phyloP scores from a whole-genome alignment of 2,113 vertebrate genomes.

The Trachemys scripta region DNA sequence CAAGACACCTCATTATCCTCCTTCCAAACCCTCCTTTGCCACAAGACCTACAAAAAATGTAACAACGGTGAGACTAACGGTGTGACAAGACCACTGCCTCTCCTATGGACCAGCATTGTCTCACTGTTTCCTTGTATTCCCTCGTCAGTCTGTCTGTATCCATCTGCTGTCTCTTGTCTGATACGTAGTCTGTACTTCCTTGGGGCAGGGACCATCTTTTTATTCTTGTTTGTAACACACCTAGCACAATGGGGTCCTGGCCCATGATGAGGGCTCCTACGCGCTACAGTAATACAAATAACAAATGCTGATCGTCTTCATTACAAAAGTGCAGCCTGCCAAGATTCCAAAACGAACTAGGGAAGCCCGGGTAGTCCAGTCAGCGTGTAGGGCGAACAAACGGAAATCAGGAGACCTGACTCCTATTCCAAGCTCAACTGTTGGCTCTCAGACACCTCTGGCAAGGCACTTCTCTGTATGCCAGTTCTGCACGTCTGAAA shows the following conservation, averaged over 20 bases:
- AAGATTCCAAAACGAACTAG: not conserved
- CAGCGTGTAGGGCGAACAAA: not conserved
- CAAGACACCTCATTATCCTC: not conserved
- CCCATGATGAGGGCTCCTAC: not conserved
- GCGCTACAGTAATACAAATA: not conserved
- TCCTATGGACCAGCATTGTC: not conserved
- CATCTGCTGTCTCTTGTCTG: not conserved
- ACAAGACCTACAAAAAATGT: not conserved
- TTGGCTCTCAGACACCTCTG: not conserved
- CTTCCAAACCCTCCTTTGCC: not conserved
- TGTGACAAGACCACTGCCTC: not conserved
- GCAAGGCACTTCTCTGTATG: not conserved
- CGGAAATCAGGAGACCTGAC: not conserved
- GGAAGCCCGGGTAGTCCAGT: rapidly evolving
- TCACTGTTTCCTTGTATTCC: not conserved
- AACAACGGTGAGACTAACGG: not conserved
- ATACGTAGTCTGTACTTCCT: not conserved
- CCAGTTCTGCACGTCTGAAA: not conserved
- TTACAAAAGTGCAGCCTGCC: not conserved
- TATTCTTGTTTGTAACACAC: not conserved
- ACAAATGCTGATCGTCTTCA: not conserved
- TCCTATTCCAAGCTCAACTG: not conserved
- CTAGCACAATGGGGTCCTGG: not conserved
- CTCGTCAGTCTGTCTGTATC: not conserved
- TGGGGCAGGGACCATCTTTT: not conserved